Evolutionary conservation across 2,113 vertebrate species (phyloP), one percentile per base, ranked within the genome.

Genomic region (Oncorhynchus nerka): DNA sequence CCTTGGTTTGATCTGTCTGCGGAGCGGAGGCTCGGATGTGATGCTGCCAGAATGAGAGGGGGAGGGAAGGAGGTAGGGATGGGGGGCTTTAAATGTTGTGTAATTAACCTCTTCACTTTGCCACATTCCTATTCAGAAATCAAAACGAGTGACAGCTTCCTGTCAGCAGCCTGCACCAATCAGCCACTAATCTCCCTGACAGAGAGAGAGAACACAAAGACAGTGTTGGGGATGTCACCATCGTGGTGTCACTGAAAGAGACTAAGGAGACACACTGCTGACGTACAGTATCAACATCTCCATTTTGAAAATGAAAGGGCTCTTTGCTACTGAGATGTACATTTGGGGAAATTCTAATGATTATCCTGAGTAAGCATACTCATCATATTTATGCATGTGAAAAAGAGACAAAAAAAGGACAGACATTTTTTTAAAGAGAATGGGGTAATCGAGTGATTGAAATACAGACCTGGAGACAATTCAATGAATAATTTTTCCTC

Each of bases 21-120:
- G 39, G 15, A 62, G 59, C 64, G 20, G 16, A 26, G 34, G 79
- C 77, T 84, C 45, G 79, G 71, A 82, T 68, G 67, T 83, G 85
- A 87, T 84, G 82, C 79, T 77, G 77, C 15, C 62, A 77, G 79
- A 68, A 57, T 61, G 82, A 86, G 79, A 73, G 64, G 81, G 24
- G 77, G 79, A 72, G 74, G 55, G 80, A 81, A 70, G 66, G 79
- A 71, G 79, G 70, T 28, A 69, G 22, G 24, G 22, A 19, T 51
- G 16, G 55, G 62, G n/a, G 6, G 28, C 85, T 85, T 85, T 88
- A 82, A 84, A 84, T 78, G 83, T 81, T 78, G 45, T 73, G 84
- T 85, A 89, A 92, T 92, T 92, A 90, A 90, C 85, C 88, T 89
- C 86, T 88, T 86, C 83, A 79, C 73, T 86, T 67, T 79, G 79